Evolutionary conservation across 1,140 invertebrate species (phyloP).

Genomic region (Phortica variegata): DNA sequence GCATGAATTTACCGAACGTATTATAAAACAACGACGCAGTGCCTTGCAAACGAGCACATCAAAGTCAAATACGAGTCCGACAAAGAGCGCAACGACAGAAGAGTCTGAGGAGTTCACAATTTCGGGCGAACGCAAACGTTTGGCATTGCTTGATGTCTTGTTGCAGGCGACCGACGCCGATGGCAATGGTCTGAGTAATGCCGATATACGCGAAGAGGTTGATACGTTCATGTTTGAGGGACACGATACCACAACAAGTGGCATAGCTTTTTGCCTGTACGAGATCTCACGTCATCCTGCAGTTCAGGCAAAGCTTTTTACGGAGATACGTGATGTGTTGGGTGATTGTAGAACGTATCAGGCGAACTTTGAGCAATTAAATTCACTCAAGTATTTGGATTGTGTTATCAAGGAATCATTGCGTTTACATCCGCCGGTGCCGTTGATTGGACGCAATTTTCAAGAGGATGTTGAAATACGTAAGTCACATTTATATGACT

Average conservation of each 20-base stretch:
- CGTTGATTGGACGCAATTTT: conserved; percentile 64
- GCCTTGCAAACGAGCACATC: too few species aligned
- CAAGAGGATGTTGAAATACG: conserved; percentile 58
- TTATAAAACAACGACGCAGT: conserved; percentile 57
- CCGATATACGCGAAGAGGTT: conserved; percentile 72
- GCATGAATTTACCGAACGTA: conserved; percentile 68
- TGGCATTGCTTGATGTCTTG: conserved; percentile 77
- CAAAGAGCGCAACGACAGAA: not conserved
- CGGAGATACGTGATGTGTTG: conserved; percentile 63
- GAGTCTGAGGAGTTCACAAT: conserved; percentile 11
- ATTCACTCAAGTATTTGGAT: conserved; percentile 55
- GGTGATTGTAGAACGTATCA: conserved; percentile 38
- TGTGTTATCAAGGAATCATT: conserved; percentile 66
- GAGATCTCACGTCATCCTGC: conserved; percentile 60
- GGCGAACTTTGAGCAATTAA: conserved; percentile 18
- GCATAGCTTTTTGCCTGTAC: conserved; percentile 62
- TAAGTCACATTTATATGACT: conserved; percentile 21
- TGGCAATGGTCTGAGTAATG: conserved; percentile 62
- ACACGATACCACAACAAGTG: conserved; percentile 68
- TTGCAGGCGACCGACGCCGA: conserved; percentile 64
- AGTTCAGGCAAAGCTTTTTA: conserved; percentile 63
- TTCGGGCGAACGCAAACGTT: conserved; percentile 61
- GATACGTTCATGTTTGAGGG: conserved; percentile 81
- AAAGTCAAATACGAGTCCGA: conserved; percentile 1
- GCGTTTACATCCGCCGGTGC: conserved; percentile 68